Percentiles rank a stretch among this genome's conserved stretches.
phyloP scores from a whole-genome alignment of 92 coral and sea anemone genomes.

The Zoanthus solanderi region DNA sequence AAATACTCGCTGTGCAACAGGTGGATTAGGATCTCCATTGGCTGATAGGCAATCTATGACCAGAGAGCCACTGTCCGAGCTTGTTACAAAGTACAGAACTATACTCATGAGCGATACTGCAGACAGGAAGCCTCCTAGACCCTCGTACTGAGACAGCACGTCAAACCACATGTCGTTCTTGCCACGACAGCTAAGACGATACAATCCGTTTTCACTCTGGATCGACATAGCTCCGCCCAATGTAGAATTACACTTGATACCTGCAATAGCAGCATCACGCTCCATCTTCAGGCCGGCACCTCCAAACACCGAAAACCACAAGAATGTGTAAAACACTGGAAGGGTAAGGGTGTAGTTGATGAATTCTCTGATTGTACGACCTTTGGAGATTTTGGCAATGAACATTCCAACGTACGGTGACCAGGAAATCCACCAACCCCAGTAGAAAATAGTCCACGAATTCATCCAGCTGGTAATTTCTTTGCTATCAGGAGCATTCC shows the following conservation, averaged over 20 bases:
- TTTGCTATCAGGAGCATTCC: slow-evolving; percentile 86
- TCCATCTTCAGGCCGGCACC: slow-evolving; percentile 60
- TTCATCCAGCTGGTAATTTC: slow-evolving; percentile 89
- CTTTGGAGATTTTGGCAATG: slow-evolving; percentile 90
- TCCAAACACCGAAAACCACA: slow-evolving; percentile 59
- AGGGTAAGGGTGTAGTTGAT: slow-evolving; percentile 57
- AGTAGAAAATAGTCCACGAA: slow-evolving; percentile 92
- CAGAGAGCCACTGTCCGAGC: slow-evolving; percentile 72
- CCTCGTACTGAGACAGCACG: slow-evolving; percentile 53
- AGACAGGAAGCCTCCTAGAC: slow-evolving; percentile 46
- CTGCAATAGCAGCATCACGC: slow-evolving; percentile 52
- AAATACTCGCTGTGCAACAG: slow-evolving; percentile 59
- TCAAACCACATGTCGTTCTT: slow-evolving; percentile 62
- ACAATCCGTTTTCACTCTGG: slow-evolving; percentile 43
- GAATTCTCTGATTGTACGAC: slow-evolving; percentile 59
- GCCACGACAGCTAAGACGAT: slow-evolving; percentile 50
- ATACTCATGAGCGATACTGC: slow-evolving; percentile 56
- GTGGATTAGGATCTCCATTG: slow-evolving; percentile 67
- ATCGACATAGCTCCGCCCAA: slow-evolving; percentile 41
- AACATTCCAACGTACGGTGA: slow-evolving; percentile 93
- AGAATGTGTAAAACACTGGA: slow-evolving; percentile 49
- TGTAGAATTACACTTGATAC: slow-evolving; percentile 48
- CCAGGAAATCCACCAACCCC: slow-evolving; percentile 99
- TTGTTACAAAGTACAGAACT: slow-evolving; percentile 67
- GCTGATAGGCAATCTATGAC: slow-evolving; percentile 70